Evolutionary conservation across 2,797 vertebrate genomes (phyloP).

Genomic region (Hozukius guyotensis): DNA sequence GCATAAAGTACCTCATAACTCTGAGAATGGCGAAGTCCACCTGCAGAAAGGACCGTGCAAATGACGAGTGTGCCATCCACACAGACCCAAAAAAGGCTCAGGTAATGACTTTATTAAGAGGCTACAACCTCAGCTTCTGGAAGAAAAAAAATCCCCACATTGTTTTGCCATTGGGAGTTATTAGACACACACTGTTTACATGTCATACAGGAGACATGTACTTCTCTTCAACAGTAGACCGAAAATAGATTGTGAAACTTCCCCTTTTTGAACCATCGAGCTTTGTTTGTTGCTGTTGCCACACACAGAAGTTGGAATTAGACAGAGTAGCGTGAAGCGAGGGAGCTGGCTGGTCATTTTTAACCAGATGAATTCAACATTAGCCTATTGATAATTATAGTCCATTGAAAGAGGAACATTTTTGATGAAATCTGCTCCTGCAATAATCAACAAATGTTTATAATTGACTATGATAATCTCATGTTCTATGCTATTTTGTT

Average conservation of each 20-base stretch:
- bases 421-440: background rate
- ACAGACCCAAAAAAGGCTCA: accelerated
- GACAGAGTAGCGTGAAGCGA: background rate
- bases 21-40: conserved; percentile 64
- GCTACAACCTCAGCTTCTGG: background rate
- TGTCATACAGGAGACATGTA: background rate
- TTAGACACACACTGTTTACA: background rate
- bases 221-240: background rate
- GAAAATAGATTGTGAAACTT: background rate
- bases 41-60: conserved; percentile 61
- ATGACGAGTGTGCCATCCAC: conserved; percentile 27
- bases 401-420: background rate
- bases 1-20: conserved; percentile 70
- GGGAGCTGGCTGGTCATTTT: background rate
- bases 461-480: background rate
- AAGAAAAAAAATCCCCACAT: too few species aligned
- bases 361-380: background rate
- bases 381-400: background rate
- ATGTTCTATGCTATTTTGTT: background rate
- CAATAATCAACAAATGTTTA: background rate
- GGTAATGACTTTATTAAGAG: conserved; percentile 48
- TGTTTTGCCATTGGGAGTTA: background rate
- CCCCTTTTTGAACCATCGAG: background rate
- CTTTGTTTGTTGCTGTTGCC: background rate
- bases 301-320: background rate